Base-by-base conservation (phyloP, 2,797 vertebrate genomes). In the Sebastiscus albofasciatus region DNA sequence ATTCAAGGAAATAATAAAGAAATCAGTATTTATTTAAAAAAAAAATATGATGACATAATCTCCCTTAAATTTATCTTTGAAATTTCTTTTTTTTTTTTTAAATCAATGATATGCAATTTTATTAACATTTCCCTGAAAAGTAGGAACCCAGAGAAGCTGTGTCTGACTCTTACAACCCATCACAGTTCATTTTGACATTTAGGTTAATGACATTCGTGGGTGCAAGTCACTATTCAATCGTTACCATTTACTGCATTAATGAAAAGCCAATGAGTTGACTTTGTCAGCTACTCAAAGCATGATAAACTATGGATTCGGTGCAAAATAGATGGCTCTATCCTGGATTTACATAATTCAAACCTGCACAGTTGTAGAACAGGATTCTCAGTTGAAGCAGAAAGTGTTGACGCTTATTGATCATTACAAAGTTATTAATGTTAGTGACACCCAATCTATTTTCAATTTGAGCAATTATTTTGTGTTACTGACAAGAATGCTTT, bases 11-110 rank as follows among this genome's bases (percentile, higher is more conserved):
- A 74, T 18, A 5, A 24, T 49, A 18, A 6, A 13, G 13, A 75
- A 84, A 66, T 59, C 39, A 62, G 9, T 5, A 81, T 90, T 86
- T 86, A 84, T 85, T 90, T 71, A 2, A 67, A 81, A 61, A 66
- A 54, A 55, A 67, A 58, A 36, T 0, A 55, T 55, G 13, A 73
- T 76, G 55, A 84, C 70, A 82, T 54, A 26, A 65, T 42, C 27
- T 33, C 46, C 65, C 54, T 24, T 16, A 60, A 36, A 71, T 59
- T 2, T 6, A 29, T 29, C n/a, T 62, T 36, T 59, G 14, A 77
- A 39, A 11, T 36, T 39, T 39, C 13, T 12, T 29, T 14, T 5
- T 0, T 31, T 36, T 52, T 60, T 39, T 66, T 52, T 36, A 27
- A 42, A 61, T 26, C n/a, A 46, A 18, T 69, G 18, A 68, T 55